Base-by-base conservation (phyloP, 2,797 vertebrate species). In the Brotula barbata region DNA sequence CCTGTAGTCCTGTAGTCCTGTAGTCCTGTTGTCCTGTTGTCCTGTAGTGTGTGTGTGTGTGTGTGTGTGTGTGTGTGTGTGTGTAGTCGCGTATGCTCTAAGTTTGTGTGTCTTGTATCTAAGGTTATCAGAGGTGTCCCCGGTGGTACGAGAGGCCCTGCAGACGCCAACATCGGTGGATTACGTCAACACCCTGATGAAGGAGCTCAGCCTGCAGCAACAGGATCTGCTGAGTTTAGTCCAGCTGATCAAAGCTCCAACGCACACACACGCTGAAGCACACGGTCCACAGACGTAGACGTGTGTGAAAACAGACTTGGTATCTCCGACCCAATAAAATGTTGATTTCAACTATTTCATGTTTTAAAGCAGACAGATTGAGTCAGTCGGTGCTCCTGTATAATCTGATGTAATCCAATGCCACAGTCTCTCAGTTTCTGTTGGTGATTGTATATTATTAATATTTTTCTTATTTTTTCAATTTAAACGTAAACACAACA, bases 61-160 rank as follows among this genome's bases (percentile, higher is more conserved):
- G 21, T 25, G 31, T 16, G 33, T 41, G 42, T 53, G 37, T 54
- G n/a, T 49, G 12, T 40, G 6, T 43, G 3, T 49, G 5, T 50
- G 12, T 65, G 17, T 56, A 13, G 43, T 3, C 17, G 7, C 41
- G 44, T 56, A 1, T 33, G 6, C n/a, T n/a, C n/a, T n/a, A n/a
- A n/a, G n/a, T 36, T 36, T 45, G 20, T 22, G 20, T 14, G 2
- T 22, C 49, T 22, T 67, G 22, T 71, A 34, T 83, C 77, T 36
- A 80, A 93, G 92, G 73, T 75, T 93, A 79, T 82, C 89, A 0
- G 80, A 80, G 28, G 88, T 91, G 57, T 91, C 88, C 34, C 72
- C 66, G 0, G 23, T 86, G 52, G 79, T 92, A 31, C 68, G 14
- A 6, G 81, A 84, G 44, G 80, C 87, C n/a, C 47, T 92, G 78